Evolutionary conservation across 2,113 vertebrate species (phyloP), one percentile per base, ranked within the genome.

Genomic region (Acrocephalus arundinaceus): DNA sequence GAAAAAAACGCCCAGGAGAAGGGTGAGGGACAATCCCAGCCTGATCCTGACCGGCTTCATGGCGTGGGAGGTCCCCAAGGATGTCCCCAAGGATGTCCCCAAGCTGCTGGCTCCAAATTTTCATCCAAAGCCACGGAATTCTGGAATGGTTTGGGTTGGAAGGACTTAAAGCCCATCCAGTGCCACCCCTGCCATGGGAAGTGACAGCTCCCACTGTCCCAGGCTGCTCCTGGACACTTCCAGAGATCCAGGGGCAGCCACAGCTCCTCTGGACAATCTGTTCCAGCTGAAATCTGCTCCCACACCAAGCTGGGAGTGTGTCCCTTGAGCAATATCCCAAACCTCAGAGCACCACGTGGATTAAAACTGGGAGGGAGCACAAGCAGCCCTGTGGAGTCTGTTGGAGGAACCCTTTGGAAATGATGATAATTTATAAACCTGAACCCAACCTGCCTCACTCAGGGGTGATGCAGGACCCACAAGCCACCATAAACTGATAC

Each of bases 171-270:
- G 11, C 21, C 5, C 78, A 46, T 3, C 28, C 55, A 9, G 11
- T n/a, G 23, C 39, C 59, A 37, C 4, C 35, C 25, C 24, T 85
- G 83, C 31, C 35, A 19, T 22, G 55, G 55, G 7, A 16, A 37
- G 5, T 18, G 72, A 37, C 46, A 33, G 3, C 23, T 78, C 0
- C 8, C 85, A 13, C 39, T 15, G 1, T 16, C 28, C 65, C 65
- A 46, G 18, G 11, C 0, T 45, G 52, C 19, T 46, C 45, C 68
- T 15, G 77, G 61, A 0, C 61, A 28, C 6, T 45, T 0, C 25
- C 61, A 75, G 31, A 61, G 87, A 39, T 54, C 6, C 54, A 37
- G 65, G 31, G 37, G 4, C 71, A 66, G 19, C 24, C 65, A 1
- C 30, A 31, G 57, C 49, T 25, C 1, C 35, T 24, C 51, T 43